Evolutionary conservation across 2,113 vertebrate species (phyloP).

Genomic region (Raja brachyura): DNA sequence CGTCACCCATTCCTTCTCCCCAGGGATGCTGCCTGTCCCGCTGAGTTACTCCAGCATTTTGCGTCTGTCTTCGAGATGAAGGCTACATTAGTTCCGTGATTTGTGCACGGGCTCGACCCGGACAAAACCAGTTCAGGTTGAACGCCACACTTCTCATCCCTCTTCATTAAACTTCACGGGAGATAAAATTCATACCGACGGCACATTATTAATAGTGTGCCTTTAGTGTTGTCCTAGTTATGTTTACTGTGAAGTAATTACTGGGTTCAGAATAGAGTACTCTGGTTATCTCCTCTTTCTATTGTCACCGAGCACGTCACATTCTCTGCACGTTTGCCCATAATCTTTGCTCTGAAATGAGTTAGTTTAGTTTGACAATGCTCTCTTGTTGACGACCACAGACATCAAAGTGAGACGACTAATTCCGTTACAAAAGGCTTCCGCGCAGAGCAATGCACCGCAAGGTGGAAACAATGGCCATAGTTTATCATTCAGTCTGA

Average conservation of each 20-base stretch:
- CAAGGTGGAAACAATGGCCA: neutral
- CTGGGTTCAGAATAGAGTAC: conserved; percentile 12
- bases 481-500: neutral
- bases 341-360: neutral
- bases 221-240: neutral
- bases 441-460: neutral
- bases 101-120: neutral
- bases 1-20: no score
- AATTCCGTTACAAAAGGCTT: neutral
- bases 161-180: neutral
- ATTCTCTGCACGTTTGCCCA: neutral
- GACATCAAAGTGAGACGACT: neutral
- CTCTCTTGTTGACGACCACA: neutral
- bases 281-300: neutral
- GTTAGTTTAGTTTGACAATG: neutral
- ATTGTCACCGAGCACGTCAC: no score
- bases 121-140: neutral
- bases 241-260: conserved; percentile 13
- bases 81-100: neutral
- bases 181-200: neutral
- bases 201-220: neutral
- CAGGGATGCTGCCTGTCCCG: no score
- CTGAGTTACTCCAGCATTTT: no score
- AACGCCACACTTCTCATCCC: neutral
- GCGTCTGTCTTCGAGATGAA: no score